phyloP scores from a whole-genome alignment of 2,888 invertebrate species.

The Blastobasis adustella region DNA sequence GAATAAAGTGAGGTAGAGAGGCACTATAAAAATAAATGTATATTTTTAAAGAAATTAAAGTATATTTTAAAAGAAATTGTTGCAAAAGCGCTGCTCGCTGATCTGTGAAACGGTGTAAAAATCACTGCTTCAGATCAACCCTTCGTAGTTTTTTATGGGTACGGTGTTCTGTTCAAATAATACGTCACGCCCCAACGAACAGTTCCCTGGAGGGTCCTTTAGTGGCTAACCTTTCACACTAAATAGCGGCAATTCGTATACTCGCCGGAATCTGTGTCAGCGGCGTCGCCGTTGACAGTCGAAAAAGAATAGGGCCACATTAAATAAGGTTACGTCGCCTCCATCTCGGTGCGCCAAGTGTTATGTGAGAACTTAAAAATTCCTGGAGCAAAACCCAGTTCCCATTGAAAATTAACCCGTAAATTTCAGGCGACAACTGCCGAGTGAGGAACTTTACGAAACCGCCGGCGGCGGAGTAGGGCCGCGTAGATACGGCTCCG shows the following conservation, averaged over 20 bases:
- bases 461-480: slow-evolving; percentile 58
- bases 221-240: slow-evolving; percentile 25
- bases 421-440: slow-evolving; percentile 70
- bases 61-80: no score
- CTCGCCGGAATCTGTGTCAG: slow-evolving; percentile 27
- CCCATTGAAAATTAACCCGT: slow-evolving; percentile 72
- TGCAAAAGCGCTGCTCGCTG: no score
- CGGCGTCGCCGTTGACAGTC: slow-evolving; percentile 4
- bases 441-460: slow-evolving; percentile 64
- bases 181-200: slow-evolving; percentile 29
- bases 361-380: slow-evolving; percentile 55
- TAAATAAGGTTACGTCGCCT: slow-evolving; percentile 17
- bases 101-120: background rate
- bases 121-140: background rate
- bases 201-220: slow-evolving; percentile 25
- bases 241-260: slow-evolving; percentile 30
- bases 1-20: slow-evolving; percentile 5
- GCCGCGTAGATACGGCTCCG: slow-evolving; percentile 31
- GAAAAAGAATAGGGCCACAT: slow-evolving; percentile 10
- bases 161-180: slow-evolving; percentile 25
- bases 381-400: slow-evolving; percentile 51
- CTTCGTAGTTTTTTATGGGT: background rate
- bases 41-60: background rate
- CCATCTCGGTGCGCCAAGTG: slow-evolving; percentile 33
- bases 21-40: background rate